A percentile compares a stretch with the other conserved stretches of the same genome.
Conservation (phyloP, 2,797 vertebrate species). For the Microcaecilia unicolor region DNA sequence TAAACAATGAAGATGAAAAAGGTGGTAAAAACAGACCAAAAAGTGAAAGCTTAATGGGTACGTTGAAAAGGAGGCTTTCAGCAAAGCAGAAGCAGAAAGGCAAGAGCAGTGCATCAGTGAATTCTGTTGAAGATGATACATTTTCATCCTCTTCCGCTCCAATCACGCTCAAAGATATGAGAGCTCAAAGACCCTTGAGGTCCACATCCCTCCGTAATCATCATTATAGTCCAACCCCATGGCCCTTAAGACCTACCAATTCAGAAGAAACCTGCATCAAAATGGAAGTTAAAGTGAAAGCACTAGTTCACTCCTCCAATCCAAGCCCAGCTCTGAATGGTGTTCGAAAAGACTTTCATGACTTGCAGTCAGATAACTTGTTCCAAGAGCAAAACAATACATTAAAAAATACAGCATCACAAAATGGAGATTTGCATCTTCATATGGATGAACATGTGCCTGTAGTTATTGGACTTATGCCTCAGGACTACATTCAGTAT, state of each 20-base stretch:
- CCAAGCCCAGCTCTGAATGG: conserved; percentile 86
- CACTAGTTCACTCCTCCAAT: conserved; percentile 85
- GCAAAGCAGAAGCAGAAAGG: conserved; percentile 89
- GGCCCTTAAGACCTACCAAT: conserved; percentile 82
- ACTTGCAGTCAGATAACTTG: conserved; percentile 76
- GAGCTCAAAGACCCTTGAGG: conserved; percentile 82
- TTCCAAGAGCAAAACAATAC: conserved; percentile 72
- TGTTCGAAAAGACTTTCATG: conserved; percentile 84
- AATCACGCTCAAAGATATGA: conserved; percentile 81
- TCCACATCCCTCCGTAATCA: conserved; percentile 85
- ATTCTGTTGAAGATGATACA: conserved; percentile 76
- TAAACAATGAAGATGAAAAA: conserved; percentile 79
- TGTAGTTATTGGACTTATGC: conserved; percentile 89
- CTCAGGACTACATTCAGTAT: conserved; percentile 98
- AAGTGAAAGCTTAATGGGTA: conserved; percentile 90
- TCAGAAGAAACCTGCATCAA: conserved; percentile 91
- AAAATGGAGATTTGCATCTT: conserved; percentile 78
- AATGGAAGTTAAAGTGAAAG: conserved; percentile 94
- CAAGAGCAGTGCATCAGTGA: conserved; percentile 71
- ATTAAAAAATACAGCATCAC: conserved; percentile 71
- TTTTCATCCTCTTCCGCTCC: conserved; percentile 93
- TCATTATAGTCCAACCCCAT: conserved; percentile 94
- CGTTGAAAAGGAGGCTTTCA: conserved; percentile 86
- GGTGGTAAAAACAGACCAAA: conserved; percentile 80
- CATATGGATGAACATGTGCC: conserved; percentile 91